Conservation (phyloP, 1,140 invertebrate species). For the Formica exsecta region DNA sequence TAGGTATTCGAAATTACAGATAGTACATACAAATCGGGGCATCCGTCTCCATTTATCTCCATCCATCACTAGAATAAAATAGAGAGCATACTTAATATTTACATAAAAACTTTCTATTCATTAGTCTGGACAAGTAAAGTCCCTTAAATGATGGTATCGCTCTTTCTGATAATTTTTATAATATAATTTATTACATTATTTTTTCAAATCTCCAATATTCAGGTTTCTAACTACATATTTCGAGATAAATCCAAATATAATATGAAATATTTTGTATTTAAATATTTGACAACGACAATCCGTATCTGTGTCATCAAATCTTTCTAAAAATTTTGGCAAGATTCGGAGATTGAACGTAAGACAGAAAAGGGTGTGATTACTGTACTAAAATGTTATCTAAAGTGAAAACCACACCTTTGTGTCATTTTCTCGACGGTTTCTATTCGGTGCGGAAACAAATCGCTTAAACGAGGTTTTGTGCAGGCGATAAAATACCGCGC, state of each 20-base stretch:
- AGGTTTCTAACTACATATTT: not conserved
- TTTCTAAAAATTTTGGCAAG: not conserved
- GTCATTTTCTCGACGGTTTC: not conserved
- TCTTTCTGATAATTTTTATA: not conserved
- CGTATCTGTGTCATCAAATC: not conserved
- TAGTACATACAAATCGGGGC: not conserved
- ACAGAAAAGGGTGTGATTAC: not conserved
- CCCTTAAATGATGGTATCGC: not conserved
- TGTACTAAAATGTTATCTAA: not conserved
- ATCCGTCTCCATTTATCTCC: too few species aligned
- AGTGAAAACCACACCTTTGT: not conserved
- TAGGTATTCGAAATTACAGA: not conserved
- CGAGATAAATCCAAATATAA: not conserved
- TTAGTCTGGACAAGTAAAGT: constrained; percentile 2
- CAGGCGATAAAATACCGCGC: not conserved
- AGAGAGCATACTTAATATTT: not conserved
- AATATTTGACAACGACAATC: not conserved
- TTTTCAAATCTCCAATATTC: not conserved
- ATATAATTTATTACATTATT: constrained; percentile 2
- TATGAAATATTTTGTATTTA: not conserved
- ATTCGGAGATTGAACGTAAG: too few species aligned
- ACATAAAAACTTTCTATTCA: not conserved
- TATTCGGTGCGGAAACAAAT: not conserved
- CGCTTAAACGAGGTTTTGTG: not conserved
- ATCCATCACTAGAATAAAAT: not conserved